Percentiles rank a stretch among this genome's conserved stretches.
These are phyloP conservation scores for Alectoris magna DNA, from an alignment of 2,797 vertebrate species.

Conservation along the genomic window DNA sequence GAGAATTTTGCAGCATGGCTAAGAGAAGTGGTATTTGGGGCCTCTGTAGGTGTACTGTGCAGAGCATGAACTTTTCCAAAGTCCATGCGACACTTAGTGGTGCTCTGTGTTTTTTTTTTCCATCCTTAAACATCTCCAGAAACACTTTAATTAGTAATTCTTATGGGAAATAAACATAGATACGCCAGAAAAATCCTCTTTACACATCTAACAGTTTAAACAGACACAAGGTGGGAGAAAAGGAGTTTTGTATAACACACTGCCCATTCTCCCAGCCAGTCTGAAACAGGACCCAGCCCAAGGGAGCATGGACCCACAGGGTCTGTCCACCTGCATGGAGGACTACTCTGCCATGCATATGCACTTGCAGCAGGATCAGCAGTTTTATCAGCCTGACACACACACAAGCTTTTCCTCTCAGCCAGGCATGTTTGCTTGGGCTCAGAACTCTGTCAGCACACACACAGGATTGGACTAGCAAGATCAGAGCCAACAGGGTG, in stretches of 20 bases:
- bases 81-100: not conserved
- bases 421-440: not conserved
- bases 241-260: not conserved
- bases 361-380: not conserved
- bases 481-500: slow-evolving; percentile 38
- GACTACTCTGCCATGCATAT: not conserved
- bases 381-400: slow-evolving; percentile 61
- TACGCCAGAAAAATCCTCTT: not conserved
- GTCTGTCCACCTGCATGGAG: accelerated
- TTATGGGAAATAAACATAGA: not conserved
- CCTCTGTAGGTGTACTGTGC: not conserved
- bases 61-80: not conserved
- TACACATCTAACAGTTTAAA: not conserved
- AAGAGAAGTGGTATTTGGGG: not conserved
- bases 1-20: not conserved
- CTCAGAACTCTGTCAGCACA: not conserved
- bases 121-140: not conserved
- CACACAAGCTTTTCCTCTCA: not conserved
- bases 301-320: not conserved
- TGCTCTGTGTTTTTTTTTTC: not conserved
- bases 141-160: not conserved
- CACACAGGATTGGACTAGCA: not conserved
- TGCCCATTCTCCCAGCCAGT: not conserved
- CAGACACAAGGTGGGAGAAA: not conserved
- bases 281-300: not conserved